Percentiles rank a stretch among this genome's conserved stretches.
These are phyloP conservation scores for Pinctada fucata DNA, from an alignment of 2,888 invertebrate genomes.

Conservation along the genomic window DNA sequence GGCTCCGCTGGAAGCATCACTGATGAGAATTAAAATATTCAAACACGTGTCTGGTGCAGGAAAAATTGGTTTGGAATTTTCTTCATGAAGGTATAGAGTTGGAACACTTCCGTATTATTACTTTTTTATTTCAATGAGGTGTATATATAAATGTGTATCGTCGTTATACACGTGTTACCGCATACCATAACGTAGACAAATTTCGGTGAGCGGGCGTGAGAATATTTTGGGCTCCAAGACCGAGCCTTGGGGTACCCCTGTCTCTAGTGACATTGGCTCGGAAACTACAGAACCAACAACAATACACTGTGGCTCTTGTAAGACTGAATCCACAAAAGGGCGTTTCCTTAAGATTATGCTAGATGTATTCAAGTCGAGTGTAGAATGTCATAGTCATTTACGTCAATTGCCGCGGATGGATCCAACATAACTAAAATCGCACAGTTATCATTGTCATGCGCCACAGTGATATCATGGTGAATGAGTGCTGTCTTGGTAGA, in stretches of 20 bases:
- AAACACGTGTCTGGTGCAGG: too few species aligned
- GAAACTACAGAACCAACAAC: too few species aligned
- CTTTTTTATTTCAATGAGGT: too few species aligned
- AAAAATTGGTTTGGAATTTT: too few species aligned
- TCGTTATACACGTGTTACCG: neutral
- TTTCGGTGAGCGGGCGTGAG: neutral
- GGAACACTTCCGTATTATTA: too few species aligned
- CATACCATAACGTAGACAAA: slow-evolving; percentile 4
- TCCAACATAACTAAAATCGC: too few species aligned
- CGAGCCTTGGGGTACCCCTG: slow-evolving; percentile 2
- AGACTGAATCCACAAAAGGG: slow-evolving; percentile 2
- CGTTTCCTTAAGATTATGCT: neutral
- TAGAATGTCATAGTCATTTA: too few species aligned
- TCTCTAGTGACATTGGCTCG: neutral
- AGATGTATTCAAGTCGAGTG: neutral
- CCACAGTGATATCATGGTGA: slow-evolving; percentile 3
- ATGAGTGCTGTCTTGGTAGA: neutral
- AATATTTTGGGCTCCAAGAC: slow-evolving; percentile 12
- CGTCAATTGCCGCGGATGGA: too few species aligned
- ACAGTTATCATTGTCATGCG: neutral
- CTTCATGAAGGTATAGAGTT: too few species aligned
- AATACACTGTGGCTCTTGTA: slow-evolving; percentile 1
- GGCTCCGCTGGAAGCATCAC: too few species aligned
- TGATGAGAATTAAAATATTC: too few species aligned
- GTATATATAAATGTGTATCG: too few species aligned